Percentiles rank a stretch among this genome's conserved stretches.
Conservation (phyloP, 2,113 vertebrate species). For the Todiramphus saurophagus region DNA sequence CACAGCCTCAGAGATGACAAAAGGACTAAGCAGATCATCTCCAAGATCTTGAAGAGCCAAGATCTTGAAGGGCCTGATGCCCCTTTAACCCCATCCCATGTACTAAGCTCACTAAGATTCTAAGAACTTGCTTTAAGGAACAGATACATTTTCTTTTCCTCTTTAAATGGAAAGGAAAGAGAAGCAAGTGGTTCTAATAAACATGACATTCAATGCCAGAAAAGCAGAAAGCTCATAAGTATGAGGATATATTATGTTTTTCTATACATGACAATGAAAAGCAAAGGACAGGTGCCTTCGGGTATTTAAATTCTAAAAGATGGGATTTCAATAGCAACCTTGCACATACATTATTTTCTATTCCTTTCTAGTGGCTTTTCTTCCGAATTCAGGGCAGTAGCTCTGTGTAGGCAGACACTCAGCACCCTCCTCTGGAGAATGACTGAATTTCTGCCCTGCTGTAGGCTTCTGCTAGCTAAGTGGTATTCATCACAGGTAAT, state of each 20-base stretch:
- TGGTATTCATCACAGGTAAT: background rate
- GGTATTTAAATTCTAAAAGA: background rate
- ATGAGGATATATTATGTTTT: background rate
- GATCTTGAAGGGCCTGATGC: background rate
- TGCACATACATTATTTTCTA: background rate
- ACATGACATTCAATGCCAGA: background rate
- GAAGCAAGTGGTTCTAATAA: background rate
- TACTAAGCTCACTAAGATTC: background rate
- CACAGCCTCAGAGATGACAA: background rate
- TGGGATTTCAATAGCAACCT: background rate
- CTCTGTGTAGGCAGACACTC: background rate
- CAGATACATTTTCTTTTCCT: background rate
- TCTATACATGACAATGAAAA: background rate
- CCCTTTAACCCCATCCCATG: rapidly evolving
- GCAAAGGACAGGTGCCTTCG: background rate
- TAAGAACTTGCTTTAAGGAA: background rate
- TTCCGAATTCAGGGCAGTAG: background rate
- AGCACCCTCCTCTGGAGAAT: slow-evolving; percentile 56
- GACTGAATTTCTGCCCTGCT: slow-evolving; percentile 23
- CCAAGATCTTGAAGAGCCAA: background rate
- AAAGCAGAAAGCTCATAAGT: background rate
- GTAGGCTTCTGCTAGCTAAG: background rate
- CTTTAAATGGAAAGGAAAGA: background rate
- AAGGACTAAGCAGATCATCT: background rate
- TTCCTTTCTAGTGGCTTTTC: background rate